A percentile compares a stretch with the other conserved stretches of the same genome.
Conservation (phyloP, 2,888 invertebrate species). For the Cistogaster globosa region DNA sequence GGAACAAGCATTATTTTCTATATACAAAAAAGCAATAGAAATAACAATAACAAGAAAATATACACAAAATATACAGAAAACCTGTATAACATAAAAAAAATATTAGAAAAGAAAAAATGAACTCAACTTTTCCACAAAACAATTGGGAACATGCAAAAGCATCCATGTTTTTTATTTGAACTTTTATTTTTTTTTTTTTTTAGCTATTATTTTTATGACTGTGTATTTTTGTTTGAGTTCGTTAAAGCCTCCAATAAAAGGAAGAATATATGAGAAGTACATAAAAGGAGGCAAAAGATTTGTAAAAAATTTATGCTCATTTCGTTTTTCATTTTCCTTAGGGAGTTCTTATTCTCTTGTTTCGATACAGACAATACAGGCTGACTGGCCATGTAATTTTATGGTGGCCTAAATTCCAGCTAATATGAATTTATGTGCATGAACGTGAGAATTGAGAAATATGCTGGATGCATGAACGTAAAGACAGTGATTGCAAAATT, state of each 20-base stretch:
- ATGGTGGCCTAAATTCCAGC: conserved; percentile 36
- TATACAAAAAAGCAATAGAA: not conserved
- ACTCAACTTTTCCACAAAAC: conserved; percentile 35
- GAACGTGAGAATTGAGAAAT: not conserved
- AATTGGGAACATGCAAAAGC: conserved; percentile 40
- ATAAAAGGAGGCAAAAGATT: conserved; percentile 25
- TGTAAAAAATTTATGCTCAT: conserved; percentile 53
- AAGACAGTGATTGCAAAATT: not conserved
- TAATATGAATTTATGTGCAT: conserved; percentile 18
- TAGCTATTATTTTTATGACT: conserved; percentile 11
- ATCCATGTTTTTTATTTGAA: conserved; percentile 26
- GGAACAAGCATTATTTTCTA: conserved; percentile 13
- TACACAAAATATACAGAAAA: too few species aligned
- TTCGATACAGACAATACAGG: conserved; percentile 20
- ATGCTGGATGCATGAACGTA: not conserved
- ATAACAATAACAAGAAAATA: not conserved
- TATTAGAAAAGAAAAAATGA: too few species aligned
- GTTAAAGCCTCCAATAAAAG: not conserved
- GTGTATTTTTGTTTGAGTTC: not conserved
- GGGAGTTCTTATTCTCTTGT: not conserved
- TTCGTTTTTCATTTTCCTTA: not conserved
- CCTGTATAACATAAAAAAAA: too few species aligned
- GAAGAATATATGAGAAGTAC: not conserved
- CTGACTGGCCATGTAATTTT: conserved; percentile 30
- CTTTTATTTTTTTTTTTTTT: not conserved